Evolutionary conservation across 2,113 vertebrate species (phyloP), one percentile per base, ranked within the genome.

Genomic region (Aegotheles bennettii): DNA sequence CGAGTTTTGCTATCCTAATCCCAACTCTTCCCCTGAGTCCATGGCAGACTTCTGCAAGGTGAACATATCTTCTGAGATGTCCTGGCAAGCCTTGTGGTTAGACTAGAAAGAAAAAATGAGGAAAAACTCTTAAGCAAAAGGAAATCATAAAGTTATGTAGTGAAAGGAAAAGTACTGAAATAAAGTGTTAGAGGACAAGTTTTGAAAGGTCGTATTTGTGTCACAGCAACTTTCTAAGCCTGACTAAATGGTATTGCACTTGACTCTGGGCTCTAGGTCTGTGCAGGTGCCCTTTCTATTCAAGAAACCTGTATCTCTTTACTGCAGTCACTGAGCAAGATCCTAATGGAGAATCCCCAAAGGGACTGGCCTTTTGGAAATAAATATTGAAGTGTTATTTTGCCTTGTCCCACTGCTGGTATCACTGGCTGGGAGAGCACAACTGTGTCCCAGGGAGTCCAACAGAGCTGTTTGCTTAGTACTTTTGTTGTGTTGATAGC

Each of bases 341-440:
- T n/a, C 6, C 10, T 77, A 2, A 6, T 3, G 17, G 28, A 86
- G 11, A 50, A 64, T n/a, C 13, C 29, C 6, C 3, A 0, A 17
- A 7, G 10, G 51, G n/a, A 64, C 21, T 31, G 16, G 3, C 4
- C 24, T 56, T 82, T 87, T 61, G 36, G 28, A 92, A 54, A 12
- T 18, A 59, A 77, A 31, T 3, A 6, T 19, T 48, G 51, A 25
- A 54, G 5, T 13, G 2, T 14, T 50, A 38, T 50, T 61, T 75
- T 31, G 6, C 28, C 26, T 67, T 94, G n/a, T 43, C n/a, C 33
- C 29, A 10, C 14, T 63, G 33, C 25, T 83, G 23, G 13, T 86
- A 5, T 60, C 33, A 7, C 11, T 56, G 57, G 7, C 24, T 76
- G 43, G 33, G 31, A 67, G 56, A 71, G 29, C 23, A 28, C 35